Evolutionary conservation across 2,888 invertebrate species (phyloP), one percentile per base, ranked within the genome.

Genomic region (Crocallis elinguaria): DNA sequence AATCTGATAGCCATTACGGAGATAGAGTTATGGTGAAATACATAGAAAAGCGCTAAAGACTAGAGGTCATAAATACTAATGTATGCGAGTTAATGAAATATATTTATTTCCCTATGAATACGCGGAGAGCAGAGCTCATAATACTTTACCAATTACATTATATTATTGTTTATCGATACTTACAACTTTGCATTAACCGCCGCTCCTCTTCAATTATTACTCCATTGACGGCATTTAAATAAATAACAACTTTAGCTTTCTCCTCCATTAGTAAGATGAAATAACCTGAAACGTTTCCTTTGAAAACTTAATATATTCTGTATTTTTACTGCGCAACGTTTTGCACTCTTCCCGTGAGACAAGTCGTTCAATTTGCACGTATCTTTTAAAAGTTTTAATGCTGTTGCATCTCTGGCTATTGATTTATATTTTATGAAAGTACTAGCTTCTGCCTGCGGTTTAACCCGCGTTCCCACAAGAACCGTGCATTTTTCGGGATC

Each of bases 221-320:
- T 11, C 29, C 14, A 27, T 49, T 27, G 29, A 49, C 36, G 21
- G 14, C 19, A 14, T 29, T 21, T 49, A 49, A 36, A 49, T 19
- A 35, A 6, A 13, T 49, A 29, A 42, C 36, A 7, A 29, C 11
- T 8, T 13, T 21, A 9, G 35, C 41, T 42, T 42, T 49, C 49
- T 33, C 39, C 17, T 21, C 30, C 19, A 23, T 39, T 27, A 19
- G 25, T 3, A 12, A 29, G 3, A 35, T 35, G n/a, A 16, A 33
- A 42, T 39, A 12, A 32, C 17, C 17, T 39, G 13, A 25, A n/a
- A n/a, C n/a, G 25, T 36, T 36, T 41, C 41, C 13, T 33, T 41
- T 39, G 11, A 27, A 9, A 30, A 29, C n/a, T 2, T n/a, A 45
- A 25, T 33, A n/a, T 7, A 25, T 14, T 8, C 16, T 3, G 12